These are phyloP conservation scores for Pangasius larnaudii DNA, from an alignment of 2,797 vertebrate genomes.

Conservation along the genomic window DNA sequence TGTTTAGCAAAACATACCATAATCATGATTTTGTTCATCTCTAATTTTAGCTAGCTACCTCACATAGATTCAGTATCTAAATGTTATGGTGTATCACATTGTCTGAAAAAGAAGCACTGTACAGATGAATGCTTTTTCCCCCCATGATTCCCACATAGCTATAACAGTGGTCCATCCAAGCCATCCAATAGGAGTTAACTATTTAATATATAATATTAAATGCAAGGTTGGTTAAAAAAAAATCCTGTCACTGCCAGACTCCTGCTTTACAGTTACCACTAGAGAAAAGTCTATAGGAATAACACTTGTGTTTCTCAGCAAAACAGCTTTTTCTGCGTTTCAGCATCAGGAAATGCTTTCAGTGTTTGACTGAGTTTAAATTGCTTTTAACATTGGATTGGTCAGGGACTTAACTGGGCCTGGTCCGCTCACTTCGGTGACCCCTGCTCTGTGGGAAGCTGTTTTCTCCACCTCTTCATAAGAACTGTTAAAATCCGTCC, in stretches of 20 bases:
- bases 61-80: neutral
- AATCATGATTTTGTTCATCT: neutral
- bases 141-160: neutral
- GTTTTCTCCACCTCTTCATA: slow-evolving; percentile 26
- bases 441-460: slow-evolving; percentile 25
- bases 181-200: neutral
- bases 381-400: neutral
- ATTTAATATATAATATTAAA: slow-evolving; percentile 15
- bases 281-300: neutral
- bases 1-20: neutral
- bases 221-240: neutral
- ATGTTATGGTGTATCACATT: neutral
- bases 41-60: neutral
- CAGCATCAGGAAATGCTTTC: slow-evolving; percentile 16
- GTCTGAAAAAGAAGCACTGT: neutral
- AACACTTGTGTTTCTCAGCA: neutral
- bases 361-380: slow-evolving; percentile 14
- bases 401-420: neutral
- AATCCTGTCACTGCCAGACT: neutral
- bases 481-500: slow-evolving; percentile 15
- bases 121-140: neutral
- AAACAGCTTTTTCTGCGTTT: neutral
- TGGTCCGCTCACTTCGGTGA: neutral
- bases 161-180: neutral
- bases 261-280: neutral